These are phyloP conservation scores for Trematomus bernacchii DNA, from an alignment of 2,797 vertebrate genomes.

Conservation along the genomic window DNA sequence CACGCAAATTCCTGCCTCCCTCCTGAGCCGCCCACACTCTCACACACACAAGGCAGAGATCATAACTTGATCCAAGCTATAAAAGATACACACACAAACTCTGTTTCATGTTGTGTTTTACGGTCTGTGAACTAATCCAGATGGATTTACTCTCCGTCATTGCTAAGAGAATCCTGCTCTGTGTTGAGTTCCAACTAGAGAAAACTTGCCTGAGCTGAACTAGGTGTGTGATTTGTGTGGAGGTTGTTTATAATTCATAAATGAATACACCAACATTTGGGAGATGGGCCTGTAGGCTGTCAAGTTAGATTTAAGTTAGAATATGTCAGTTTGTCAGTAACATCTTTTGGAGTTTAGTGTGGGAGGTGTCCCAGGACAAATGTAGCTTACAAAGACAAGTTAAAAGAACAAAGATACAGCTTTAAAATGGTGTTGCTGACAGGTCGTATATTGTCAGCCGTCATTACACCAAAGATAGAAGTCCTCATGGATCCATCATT, in stretches of 20 bases:
- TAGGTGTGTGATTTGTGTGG: background rate
- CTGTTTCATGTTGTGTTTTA: slow-evolving; percentile 17
- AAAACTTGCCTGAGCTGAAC: background rate
- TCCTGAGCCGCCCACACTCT: background rate
- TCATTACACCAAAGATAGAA: background rate
- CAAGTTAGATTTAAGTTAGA: background rate
- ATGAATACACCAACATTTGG: background rate
- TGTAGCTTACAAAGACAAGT: background rate
- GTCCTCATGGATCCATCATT: background rate
- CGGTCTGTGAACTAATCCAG: slow-evolving; percentile 26
- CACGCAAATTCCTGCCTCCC: slow-evolving; percentile 3
- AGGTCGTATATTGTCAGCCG: background rate
- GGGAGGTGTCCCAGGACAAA: background rate
- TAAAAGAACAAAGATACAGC: background rate
- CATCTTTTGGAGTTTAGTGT: background rate
- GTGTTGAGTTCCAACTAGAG: background rate
- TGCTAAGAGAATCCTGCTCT: background rate
- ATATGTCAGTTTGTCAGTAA: background rate
- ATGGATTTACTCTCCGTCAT: slow-evolving; percentile 10
- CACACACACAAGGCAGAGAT: background rate
- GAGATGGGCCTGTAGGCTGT: background rate
- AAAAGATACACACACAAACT: slow-evolving; percentile 26
- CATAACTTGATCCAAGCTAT: slow-evolving; percentile 21
- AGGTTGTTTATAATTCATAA: background rate
- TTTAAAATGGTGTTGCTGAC: background rate